Percentiles rank a stretch among this genome's conserved stretches.
Evolutionary conservation across 92 coral and sea anemone genomes (phyloP).

Genomic region (Parazoanthus darwini): DNA sequence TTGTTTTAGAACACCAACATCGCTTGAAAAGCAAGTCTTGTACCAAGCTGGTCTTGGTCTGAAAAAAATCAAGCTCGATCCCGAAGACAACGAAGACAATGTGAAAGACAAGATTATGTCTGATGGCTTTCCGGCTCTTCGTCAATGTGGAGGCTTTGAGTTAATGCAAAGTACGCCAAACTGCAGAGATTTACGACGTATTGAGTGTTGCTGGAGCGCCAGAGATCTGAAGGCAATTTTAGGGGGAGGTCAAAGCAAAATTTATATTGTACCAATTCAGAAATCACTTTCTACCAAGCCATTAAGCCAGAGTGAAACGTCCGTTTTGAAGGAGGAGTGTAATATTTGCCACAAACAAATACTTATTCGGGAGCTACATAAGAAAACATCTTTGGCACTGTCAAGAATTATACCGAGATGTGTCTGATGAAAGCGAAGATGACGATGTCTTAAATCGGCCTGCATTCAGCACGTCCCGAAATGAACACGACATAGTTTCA

Average conservation of each 20-base stretch:
- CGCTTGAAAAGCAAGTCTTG: conserved; percentile 62
- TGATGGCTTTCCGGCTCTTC: conserved; percentile 68
- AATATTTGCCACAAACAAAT: conserved; percentile 46
- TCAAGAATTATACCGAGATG: background rate
- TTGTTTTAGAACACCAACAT: conserved; percentile 49
- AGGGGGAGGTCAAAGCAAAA: conserved; percentile 54
- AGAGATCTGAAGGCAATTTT: conserved; percentile 48
- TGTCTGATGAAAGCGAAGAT: conserved; percentile 42
- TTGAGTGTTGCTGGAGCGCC: conserved; percentile 54
- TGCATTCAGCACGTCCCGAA: conserved; percentile 30
- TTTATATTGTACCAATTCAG: conserved; percentile 45
- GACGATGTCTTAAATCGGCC: conserved; percentile 14
- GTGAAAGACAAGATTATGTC: conserved; percentile 56
- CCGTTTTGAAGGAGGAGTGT: conserved; percentile 52
- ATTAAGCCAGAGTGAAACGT: too few species aligned
- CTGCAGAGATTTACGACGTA: conserved; percentile 51
- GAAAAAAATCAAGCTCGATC: conserved; percentile 65
- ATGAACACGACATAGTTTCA: background rate
- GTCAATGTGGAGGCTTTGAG: conserved; percentile 60
- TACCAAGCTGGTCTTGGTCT: conserved; percentile 61
- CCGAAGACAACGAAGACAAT: conserved; percentile 60
- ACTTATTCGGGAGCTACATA: conserved; percentile 50
- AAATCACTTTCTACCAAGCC: conserved; percentile 52
- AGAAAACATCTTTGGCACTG: conserved; percentile 57
- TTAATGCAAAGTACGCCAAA: conserved; percentile 52